Base-by-base conservation (phyloP, 2,888 invertebrate species). In the Gari tellinella region DNA sequence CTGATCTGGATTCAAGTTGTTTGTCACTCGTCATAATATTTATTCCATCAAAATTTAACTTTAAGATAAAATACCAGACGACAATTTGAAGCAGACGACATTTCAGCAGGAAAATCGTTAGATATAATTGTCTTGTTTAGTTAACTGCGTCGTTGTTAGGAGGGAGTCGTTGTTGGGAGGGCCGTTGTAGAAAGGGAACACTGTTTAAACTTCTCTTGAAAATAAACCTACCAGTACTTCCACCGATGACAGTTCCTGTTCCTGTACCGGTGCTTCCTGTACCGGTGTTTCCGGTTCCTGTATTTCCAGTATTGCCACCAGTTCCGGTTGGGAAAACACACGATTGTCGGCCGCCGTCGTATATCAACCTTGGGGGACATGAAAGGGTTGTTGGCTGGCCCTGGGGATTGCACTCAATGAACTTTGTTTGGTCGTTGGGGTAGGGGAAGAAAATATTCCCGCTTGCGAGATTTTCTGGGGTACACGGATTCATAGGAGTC, bases 291-390 rank as follows among this genome's bases (percentile, higher is more conserved):
- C 38, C 26, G 14, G 61, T 53, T 0, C 37, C 46, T 14, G 55
- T 46, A 8, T 31, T 51, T 1, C 56, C 65, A 1, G 58, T 66
- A 12, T 40, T 51, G n/a, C 57, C 23, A 0, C 57, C 41, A 57
- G 45, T 57, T 57, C 57, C 57, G 45, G 57, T 17, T 14, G 57
- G 57, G 21, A 79, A 62, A 14, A 83, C 76, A 58, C 85, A 85
- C 12, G 82, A 80, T 25, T 77, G 52, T 14, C 75, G 64, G 23
- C 17, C 31, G 15, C 66, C 51, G 58, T 78, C 69, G 61, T 76
- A 86, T 43, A 78, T 57, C 15, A 81, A 65, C 10, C 73, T 63
- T 2, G 63, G 58, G 1, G 85, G 85, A 57, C 85, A 85, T 14
- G 69, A 53, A 23, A 84, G 65, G 7, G 76, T 61, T 4, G 70